Base-by-base conservation (phyloP, 2,797 vertebrate species). In the Pangasius larnaudii region DNA sequence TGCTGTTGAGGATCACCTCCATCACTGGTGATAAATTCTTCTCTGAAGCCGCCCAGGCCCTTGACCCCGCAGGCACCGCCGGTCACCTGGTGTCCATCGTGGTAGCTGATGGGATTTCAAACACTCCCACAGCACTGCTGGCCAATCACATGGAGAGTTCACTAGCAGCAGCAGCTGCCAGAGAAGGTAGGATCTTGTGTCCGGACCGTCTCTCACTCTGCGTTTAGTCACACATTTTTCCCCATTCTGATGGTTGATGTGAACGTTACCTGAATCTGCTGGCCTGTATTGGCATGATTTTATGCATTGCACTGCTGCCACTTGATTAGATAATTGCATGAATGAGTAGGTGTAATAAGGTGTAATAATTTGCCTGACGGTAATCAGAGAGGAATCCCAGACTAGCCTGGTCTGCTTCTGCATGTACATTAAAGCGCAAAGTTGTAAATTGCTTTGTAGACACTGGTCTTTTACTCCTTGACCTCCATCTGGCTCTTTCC, bases 21-120 rank as follows among this genome's bases (percentile, higher is more conserved):
- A 42, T 92, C 83, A 96, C 96, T 0, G 92, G 95, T 27, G 93
- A 95, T 90, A 95, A 95, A 74, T 89, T 93, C 82, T 97, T 96
- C 91, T 93, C 91, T 9, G 89, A 88, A 6, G 94, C 96, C 0
- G 91, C 89, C 0, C 83, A 49, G 8, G 86, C 8, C 80, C 94
- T 96, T 3, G 95, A 97, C 87, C 91, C 95, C 0, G 88, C 94
- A 0, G 92, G 92, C 53, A 94, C 96, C 13, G 96, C 96, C 0
- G 96, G 96, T 18, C 96, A 97, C 89, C 94, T 97, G 16, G 95
- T 96, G 79, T 97, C 96, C 91, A 95, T 96, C 46, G 95, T 95
- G 77, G 94, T 94, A 27, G 92, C 95, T 30, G 92, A 96, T n/a
- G 96, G 96, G 7, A 92, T 96, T 14, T 75, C 33, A 33, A 95